These are phyloP conservation scores for Perca flavescens DNA, from an alignment of 2,113 vertebrate genomes.

Conservation along the genomic window DNA sequence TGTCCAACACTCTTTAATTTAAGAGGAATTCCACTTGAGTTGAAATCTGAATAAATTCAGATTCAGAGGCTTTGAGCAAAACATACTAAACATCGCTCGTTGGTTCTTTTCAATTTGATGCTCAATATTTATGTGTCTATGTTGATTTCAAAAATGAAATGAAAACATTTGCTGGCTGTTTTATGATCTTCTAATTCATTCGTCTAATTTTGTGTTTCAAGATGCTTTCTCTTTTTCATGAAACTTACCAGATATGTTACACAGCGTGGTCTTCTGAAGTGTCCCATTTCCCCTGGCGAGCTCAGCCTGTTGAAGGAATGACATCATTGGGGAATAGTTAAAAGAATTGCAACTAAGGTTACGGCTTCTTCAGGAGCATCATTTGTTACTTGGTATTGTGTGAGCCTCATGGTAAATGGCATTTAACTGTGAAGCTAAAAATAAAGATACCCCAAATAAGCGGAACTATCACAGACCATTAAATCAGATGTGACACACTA, in stretches of 20 bases:
- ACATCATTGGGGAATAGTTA: constrained; percentile 36
- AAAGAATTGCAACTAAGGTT: constrained; percentile 28
- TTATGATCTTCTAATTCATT: background rate
- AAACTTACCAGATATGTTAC: background rate
- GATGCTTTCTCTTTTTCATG: background rate
- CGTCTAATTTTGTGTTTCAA: background rate
- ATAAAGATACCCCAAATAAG: constrained; percentile 39
- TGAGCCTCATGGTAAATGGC: background rate
- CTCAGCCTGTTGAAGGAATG: constrained; percentile 14
- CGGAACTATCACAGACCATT: constrained; percentile 25
- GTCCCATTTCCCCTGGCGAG: background rate
- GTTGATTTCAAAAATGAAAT: background rate
- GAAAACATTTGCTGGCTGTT: background rate
- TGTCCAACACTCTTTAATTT: constrained; percentile 12
- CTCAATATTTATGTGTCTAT: constrained; percentile 1
- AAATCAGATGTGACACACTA: constrained; percentile 17
- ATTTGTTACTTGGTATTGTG: constrained; percentile 42
- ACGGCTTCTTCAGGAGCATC: constrained; percentile 53
- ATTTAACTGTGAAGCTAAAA: constrained; percentile 50
- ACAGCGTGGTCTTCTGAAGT: background rate
- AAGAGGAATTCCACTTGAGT: constrained; percentile 38
- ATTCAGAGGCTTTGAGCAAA: constrained; percentile 9
- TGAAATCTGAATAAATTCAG: constrained; percentile 28
- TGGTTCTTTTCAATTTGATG: constrained; percentile 6
- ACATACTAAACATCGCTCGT: background rate